Evolutionary conservation across 2,113 vertebrate genomes (phyloP).

Genomic region (Aspidoscelis tigris): DNA sequence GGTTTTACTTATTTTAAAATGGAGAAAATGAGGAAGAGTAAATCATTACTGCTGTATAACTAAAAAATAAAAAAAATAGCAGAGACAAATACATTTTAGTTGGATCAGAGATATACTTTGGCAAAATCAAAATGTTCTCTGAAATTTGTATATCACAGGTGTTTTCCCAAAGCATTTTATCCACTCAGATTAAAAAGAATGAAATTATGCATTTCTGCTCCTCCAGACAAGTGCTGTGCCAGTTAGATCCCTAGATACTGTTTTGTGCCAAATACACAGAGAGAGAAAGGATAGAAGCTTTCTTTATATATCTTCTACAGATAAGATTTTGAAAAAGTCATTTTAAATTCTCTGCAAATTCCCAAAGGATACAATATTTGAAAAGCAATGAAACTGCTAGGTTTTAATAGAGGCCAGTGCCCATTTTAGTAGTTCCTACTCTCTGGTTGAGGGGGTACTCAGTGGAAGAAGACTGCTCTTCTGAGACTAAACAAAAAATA

Average conservation of each 20-base stretch:
- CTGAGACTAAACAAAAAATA: no score
- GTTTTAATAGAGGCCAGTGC: no score
- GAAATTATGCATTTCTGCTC: slow-evolving; percentile 18
- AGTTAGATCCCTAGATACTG: neutral
- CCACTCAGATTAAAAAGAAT: slow-evolving; percentile 58
- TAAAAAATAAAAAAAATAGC: neutral
- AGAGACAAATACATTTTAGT: slow-evolving; percentile 8
- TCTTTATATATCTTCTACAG: neutral
- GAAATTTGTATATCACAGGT: slow-evolving; percentile 55
- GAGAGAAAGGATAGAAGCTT: neutral
- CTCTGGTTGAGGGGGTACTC: no score
- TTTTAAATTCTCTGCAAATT: neutral
- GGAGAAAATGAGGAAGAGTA: neutral
- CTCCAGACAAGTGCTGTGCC: slow-evolving; percentile 18
- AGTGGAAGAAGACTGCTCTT: no score
- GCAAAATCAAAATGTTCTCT: slow-evolving; percentile 1
- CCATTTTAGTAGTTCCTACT: neutral
- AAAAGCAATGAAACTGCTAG: neutral
- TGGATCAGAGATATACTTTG: slow-evolving; percentile 57
- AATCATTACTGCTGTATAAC: neutral
- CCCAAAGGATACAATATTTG: neutral
- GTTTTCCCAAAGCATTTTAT: slow-evolving; percentile 60
- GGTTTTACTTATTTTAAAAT: slow-evolving; percentile 28
- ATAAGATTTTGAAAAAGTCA: neutral
- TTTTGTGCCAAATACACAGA: neutral